Evolutionary conservation across 2,888 invertebrate genomes (phyloP).

Genomic region (Cryptocephalus moraei): DNA sequence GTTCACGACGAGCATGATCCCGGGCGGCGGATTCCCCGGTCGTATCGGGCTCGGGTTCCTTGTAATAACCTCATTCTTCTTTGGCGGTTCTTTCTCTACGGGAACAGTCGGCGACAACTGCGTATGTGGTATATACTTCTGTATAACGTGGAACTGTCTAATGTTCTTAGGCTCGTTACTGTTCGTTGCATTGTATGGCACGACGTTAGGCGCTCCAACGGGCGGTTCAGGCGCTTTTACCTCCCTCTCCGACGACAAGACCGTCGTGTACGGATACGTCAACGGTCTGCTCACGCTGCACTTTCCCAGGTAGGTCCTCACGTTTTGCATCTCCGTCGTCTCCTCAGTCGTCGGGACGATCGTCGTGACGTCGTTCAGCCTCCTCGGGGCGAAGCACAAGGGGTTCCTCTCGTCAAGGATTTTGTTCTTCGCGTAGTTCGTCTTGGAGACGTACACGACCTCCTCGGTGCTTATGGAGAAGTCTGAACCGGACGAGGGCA

Average conservation of each 20-base stretch:
- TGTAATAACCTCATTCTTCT: constrained; percentile 1
- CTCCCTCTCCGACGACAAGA: constrained; percentile 7
- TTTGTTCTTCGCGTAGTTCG: constrained; percentile 36
- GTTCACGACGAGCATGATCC: neutral
- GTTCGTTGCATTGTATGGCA: neutral
- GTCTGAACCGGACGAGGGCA: constrained; percentile 13
- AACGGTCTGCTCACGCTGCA: constrained; percentile 50
- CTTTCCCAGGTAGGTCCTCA: constrained; percentile 29
- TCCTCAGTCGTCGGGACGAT: constrained; percentile 8
- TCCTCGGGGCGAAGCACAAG: constrained; percentile 7
- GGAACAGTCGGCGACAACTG: constrained; percentile 8
- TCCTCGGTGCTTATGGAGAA: constrained; percentile 32
- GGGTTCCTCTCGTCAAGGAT: constrained; percentile 26
- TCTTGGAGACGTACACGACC: constrained; percentile 33
- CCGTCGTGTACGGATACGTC: constrained; percentile 53
- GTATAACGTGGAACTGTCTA: constrained; percentile 35
- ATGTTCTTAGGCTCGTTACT: constrained; percentile 28
- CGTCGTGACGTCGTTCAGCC: constrained; percentile 8
- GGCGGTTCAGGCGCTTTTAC: constrained; percentile 3
- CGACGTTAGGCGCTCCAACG: neutral
- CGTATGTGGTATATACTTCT: constrained; percentile 20
- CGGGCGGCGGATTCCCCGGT: constrained; percentile 3
- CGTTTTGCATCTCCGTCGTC: constrained; percentile 18
- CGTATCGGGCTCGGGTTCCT: constrained; percentile 9
- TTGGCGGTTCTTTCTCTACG: constrained; percentile 2